Percentiles rank a stretch among this genome's conserved stretches.
phyloP scores from a whole-genome alignment of 2,797 vertebrate species.

The Platalea minor region DNA sequence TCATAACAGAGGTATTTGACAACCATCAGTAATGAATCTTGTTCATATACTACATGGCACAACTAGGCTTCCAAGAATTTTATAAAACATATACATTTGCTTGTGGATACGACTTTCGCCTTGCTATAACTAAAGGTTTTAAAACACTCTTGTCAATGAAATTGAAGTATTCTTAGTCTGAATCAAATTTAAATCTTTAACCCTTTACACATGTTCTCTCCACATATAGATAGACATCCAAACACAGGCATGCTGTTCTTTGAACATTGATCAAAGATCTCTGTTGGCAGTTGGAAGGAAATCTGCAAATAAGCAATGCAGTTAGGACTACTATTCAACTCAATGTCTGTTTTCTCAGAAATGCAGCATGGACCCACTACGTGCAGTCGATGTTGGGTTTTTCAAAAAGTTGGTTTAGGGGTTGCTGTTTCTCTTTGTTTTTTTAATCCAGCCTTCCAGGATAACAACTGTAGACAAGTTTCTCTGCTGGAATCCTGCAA shows the following conservation, averaged over 20 bases:
- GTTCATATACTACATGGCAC: neutral
- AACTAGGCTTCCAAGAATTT: neutral
- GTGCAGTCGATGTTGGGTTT: neutral
- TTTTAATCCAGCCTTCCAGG: neutral
- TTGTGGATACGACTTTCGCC: neutral
- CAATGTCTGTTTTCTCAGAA: neutral
- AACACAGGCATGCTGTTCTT: accelerated
- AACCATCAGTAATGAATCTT: neutral
- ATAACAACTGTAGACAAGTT: neutral
- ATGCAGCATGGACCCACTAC: neutral
- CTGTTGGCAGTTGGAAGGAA: neutral
- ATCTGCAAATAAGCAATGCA: neutral
- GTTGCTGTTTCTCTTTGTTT: neutral
- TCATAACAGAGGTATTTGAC: neutral
- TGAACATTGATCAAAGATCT: neutral
- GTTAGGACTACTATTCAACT: neutral
- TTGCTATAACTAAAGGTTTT: neutral
- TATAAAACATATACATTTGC: accelerated
- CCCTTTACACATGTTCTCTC: neutral
- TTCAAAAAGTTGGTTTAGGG: neutral
- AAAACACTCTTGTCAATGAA: neutral
- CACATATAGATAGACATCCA: neutral
- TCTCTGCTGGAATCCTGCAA: neutral
- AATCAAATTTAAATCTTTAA: neutral
- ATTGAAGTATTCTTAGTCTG: neutral